These are phyloP conservation scores for Tursiops truncatus DNA, from an alignment of 2,113 vertebrate genomes.

Conservation along the genomic window DNA sequence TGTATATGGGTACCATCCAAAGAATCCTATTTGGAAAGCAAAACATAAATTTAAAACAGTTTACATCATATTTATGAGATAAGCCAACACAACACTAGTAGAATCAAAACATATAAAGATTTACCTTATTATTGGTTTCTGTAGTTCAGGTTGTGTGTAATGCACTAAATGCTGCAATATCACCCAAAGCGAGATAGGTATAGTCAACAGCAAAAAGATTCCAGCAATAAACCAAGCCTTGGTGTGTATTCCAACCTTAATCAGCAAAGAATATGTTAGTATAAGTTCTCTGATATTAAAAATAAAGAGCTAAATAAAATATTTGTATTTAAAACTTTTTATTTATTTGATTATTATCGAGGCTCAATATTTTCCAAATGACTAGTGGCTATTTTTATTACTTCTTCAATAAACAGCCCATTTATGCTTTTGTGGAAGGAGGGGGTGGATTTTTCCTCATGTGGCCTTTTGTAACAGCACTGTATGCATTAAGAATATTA, in stretches of 20 bases:
- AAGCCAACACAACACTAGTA: slow-evolving; percentile 18
- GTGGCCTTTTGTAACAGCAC: not conserved
- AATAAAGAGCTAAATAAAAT: not conserved
- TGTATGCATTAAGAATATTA: not conserved
- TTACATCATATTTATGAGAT: not conserved
- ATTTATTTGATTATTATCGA: not conserved
- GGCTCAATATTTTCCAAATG: not conserved
- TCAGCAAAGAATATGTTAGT: slow-evolving; percentile 39
- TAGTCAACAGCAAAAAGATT: slow-evolving; percentile 97
- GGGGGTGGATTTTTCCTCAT: not conserved
- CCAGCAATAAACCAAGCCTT: slow-evolving; percentile 99
- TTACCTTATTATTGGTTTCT: slow-evolving; percentile 99
- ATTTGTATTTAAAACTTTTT: not conserved
- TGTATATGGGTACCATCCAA: slow-evolving; percentile 99
- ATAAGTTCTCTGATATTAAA: slow-evolving; percentile 28
- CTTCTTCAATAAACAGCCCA: not conserved
- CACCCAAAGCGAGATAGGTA: slow-evolving; percentile 97
- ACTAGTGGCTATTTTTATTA: not conserved
- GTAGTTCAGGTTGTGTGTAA: slow-evolving; percentile 97
- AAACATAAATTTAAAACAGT: slow-evolving; percentile 66
- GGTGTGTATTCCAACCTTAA: slow-evolving; percentile 93
- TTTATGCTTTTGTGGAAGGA: not conserved
- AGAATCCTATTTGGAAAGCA: slow-evolving; percentile 90
- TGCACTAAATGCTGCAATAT: slow-evolving; percentile 98
- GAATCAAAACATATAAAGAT: not conserved